phyloP scores from a whole-genome alignment of 1,140 invertebrate species.

The Pollicipes pollicipes region DNA sequence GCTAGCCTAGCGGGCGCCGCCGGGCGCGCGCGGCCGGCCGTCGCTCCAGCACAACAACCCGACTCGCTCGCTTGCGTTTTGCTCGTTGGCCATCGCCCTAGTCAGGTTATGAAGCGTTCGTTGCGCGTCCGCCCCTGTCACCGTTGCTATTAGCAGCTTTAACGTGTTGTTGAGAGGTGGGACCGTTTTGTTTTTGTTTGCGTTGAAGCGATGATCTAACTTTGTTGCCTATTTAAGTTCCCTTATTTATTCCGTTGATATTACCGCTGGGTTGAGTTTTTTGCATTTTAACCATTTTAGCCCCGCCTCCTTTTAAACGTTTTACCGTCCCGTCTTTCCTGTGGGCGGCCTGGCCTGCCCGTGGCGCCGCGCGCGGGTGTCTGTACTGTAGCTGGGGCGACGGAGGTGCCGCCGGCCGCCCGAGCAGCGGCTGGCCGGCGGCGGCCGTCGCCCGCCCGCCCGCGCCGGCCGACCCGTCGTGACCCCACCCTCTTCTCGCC shows the following conservation, averaged over 20 bases:
- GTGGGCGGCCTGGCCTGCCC: background rate
- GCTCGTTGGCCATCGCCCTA: background rate
- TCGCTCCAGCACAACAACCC: background rate
- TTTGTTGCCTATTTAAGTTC: conserved; percentile 1
- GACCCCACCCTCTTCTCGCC: background rate
- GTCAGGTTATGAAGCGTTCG: background rate
- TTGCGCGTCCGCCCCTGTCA: background rate
- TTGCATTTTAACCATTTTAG: conserved; percentile 2
- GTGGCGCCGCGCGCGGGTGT: background rate
- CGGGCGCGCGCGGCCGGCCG: background rate
- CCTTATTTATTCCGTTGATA: conserved; percentile 4
- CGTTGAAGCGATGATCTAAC: background rate
- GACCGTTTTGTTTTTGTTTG: background rate
- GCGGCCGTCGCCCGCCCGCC: no score
- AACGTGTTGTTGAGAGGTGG: background rate
- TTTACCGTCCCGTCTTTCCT: background rate
- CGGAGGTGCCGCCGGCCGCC: background rate
- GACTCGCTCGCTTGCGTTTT: background rate
- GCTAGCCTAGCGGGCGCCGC: background rate
- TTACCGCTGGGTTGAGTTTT: conserved; percentile 3
- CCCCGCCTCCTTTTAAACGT: background rate
- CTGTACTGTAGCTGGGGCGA: background rate
- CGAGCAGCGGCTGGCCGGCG: background rate
- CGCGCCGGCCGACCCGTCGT: no score
- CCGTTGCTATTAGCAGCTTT: background rate